Evolutionary conservation across 2,797 vertebrate species (phyloP).

Genomic region (Limnodromus scolopaceus): DNA sequence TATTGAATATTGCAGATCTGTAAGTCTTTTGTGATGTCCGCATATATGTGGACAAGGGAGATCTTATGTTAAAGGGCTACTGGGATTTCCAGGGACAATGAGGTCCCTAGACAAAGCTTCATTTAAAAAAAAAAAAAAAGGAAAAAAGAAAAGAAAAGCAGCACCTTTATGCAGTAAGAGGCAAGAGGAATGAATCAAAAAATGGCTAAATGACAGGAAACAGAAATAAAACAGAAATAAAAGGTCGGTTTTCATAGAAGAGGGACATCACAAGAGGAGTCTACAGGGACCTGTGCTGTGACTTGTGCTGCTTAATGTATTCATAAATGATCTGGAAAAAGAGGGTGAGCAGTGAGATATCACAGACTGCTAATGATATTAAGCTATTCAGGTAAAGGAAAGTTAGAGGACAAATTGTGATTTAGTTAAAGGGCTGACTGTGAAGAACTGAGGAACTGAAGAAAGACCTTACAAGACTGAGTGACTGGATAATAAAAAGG

Average conservation of each 20-base stretch:
- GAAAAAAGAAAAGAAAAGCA: neutral
- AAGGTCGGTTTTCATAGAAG: constrained; percentile 1
- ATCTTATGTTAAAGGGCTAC: neutral
- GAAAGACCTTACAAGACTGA: neutral
- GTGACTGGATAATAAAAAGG: neutral
- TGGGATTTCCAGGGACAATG: neutral
- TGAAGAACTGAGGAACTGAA: neutral
- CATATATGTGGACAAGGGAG: neutral
- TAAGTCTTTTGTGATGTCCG: neutral
- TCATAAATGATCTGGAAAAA: constrained; percentile 16
- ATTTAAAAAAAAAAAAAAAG: neutral
- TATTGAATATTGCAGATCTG: neutral
- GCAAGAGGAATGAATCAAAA: neutral
- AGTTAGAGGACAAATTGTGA: constrained; percentile 35
- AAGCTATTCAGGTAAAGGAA: constrained; percentile 40
- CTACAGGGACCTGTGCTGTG: constrained; percentile 42
- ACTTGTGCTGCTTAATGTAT: neutral
- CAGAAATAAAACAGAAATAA: neutral
- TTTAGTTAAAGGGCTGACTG: neutral
- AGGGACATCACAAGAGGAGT: constrained; percentile 8
- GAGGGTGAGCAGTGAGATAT: neutral
- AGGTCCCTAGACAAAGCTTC: neutral
- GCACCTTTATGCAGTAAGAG: neutral
- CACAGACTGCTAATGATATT: neutral
- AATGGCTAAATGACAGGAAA: neutral